phyloP scores from a whole-genome alignment of 2,888 invertebrate genomes.

The Nomada goodeniana region DNA sequence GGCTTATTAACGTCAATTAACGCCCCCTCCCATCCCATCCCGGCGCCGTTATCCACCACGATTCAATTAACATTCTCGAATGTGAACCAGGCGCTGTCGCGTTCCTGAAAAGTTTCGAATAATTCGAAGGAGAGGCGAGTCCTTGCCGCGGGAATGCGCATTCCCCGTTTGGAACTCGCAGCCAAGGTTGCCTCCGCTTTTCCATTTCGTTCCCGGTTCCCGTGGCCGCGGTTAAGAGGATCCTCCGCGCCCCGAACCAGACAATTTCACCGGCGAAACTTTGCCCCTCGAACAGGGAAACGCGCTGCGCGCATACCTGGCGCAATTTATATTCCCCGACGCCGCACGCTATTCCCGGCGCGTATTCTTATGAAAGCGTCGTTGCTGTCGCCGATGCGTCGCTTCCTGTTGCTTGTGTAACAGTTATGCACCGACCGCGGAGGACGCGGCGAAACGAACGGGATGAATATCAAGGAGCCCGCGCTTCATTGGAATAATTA shows the following conservation, averaged over 20 bases:
- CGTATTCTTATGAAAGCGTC: slow-evolving; percentile 40
- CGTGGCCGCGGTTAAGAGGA: neutral
- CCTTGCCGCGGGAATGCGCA: slow-evolving; percentile 43
- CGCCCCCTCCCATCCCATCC: neutral
- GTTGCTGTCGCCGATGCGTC: slow-evolving; percentile 23
- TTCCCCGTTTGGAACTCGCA: slow-evolving; percentile 8
- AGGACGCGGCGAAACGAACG: slow-evolving; percentile 17
- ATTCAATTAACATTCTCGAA: slow-evolving; percentile 43
- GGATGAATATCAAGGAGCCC: slow-evolving; percentile 34
- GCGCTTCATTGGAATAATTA: slow-evolving; percentile 18
- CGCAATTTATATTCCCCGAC: slow-evolving; percentile 50
- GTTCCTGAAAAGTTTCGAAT: slow-evolving; percentile 49
- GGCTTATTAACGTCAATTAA: slow-evolving; percentile 3
- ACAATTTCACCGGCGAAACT: neutral
- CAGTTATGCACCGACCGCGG: slow-evolving; percentile 36
- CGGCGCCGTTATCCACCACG: slow-evolving; percentile 23
- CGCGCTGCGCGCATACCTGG: neutral
- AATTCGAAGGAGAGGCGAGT: slow-evolving; percentile 31
- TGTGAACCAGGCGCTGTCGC: slow-evolving; percentile 9
- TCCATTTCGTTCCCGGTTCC: slow-evolving; percentile 11
- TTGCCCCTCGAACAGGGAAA: slow-evolving; percentile 20
- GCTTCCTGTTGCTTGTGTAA: slow-evolving; percentile 60
- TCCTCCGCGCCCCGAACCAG: neutral
- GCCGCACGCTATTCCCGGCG: slow-evolving; percentile 20
- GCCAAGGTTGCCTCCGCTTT: slow-evolving; percentile 23